Base-by-base conservation (phyloP, 2,113 vertebrate species). In the Rhabdornis inornatus region DNA sequence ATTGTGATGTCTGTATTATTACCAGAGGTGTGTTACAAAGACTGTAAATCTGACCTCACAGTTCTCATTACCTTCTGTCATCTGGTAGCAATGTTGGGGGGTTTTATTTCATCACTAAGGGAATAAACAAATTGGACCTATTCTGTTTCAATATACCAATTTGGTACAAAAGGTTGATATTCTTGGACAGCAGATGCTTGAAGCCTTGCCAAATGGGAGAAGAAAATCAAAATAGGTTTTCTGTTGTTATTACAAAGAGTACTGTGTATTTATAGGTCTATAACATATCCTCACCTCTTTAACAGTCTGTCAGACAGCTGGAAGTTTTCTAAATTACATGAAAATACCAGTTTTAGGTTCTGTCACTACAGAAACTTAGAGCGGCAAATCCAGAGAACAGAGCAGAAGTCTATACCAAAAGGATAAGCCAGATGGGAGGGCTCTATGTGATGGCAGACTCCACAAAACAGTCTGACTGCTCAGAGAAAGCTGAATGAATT, bases 301-400 rank as follows among this genome's bases (percentile, higher is more conserved):
- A 91, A 82, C 92, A 96, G 63, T 40, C 92, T 95, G 89, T 75
- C 70, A 94, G 94, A 49, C 89, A 96, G 89, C 89, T 95, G 91
- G 61, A 85, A 94, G 53, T 27, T 82, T 94, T 87, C 77, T 91
- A 84, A 91, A 95, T 87, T 87, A 61, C 39, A 89, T 3, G 0
- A 97, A 95, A 97, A 94, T 61, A 95, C 31, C 84, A 94, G 77
- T 59, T 96, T 94, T 89, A 87, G 6, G 53, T 89, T 95, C 81
- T 95, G 94, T 95, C 87, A 91, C 77, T 72, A 92, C 84, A 94
- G 83, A 94, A 53, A 92, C 56, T 84, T 33, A 56, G 14, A 94
- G 77, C 52, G 1, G 81, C 92, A 95, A 95, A 95, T 79, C 70
- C 37, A 87, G 74, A 71, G 81, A 95, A 68, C 16, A 55, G 61